phyloP scores from a whole-genome alignment of 2,113 vertebrate species.

The Salvelinus fontinalis region DNA sequence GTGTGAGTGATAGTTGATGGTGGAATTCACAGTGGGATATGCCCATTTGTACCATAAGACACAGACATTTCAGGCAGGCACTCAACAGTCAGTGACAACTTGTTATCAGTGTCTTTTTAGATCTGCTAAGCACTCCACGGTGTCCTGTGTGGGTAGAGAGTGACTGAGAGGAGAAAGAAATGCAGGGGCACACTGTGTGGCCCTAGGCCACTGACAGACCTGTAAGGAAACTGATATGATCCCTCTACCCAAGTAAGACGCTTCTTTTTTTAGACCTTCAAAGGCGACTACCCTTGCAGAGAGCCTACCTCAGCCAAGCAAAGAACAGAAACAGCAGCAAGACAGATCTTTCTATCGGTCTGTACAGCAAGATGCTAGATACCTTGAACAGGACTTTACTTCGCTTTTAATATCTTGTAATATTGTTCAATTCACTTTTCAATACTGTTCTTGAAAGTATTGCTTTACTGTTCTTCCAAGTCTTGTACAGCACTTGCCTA shows the following conservation, averaged over 20 bases:
- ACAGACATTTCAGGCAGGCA: background rate
- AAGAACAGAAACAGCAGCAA: slow-evolving; percentile 19
- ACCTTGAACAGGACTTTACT: background rate
- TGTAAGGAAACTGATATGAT: slow-evolving; percentile 59
- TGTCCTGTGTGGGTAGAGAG: background rate
- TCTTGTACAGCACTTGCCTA: background rate
- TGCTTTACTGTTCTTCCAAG: too few relatives aligned
- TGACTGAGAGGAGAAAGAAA: background rate
- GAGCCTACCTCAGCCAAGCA: slow-evolving; percentile 23
- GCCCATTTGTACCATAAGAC: slow-evolving; percentile 26
- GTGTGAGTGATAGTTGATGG: too few relatives aligned
- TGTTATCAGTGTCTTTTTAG: slow-evolving; percentile 7
- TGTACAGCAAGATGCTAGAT: background rate
- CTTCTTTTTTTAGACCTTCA: slow-evolving; percentile 66
- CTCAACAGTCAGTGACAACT: background rate
- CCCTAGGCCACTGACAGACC: slow-evolving; percentile 2
- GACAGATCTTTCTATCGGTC: background rate
- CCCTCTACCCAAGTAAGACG: slow-evolving; percentile 52
- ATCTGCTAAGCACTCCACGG: slow-evolving; percentile 11
- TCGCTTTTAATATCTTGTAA: too few relatives aligned
- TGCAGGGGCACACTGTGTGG: slow-evolving; percentile 20
- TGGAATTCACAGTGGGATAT: slow-evolving; percentile 3
- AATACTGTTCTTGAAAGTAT: background rate
- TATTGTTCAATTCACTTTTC: background rate
- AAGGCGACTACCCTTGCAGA: slow-evolving; percentile 32